These are phyloP conservation scores for Crocidura indochinensis DNA, from an alignment of 2,797 vertebrate species.

Conservation along the genomic window DNA sequence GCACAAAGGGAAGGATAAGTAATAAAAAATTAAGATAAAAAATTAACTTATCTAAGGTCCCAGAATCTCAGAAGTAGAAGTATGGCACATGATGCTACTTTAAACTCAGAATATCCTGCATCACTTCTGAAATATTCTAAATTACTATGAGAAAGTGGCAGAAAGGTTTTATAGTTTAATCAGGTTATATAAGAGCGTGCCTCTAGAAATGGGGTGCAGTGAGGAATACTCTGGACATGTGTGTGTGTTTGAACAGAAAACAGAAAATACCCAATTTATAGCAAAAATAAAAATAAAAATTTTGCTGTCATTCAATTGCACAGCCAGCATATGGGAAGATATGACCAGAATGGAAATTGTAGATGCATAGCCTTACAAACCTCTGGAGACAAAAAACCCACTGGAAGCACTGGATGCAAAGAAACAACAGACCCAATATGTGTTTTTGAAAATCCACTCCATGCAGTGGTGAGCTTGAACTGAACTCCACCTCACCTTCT, in stretches of 20 bases:
- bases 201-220: not conserved
- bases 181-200: not conserved
- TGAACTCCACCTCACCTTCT: slow-evolving; percentile 71
- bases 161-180: not conserved
- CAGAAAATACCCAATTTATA: slow-evolving; percentile 47
- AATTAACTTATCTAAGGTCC: too few relatives aligned
- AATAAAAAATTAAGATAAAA: too few relatives aligned
- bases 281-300: slow-evolving; percentile 42
- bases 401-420: slow-evolving; percentile 55
- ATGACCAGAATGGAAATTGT: not conserved
- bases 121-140: slow-evolving; percentile 94
- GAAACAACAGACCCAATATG: not conserved
- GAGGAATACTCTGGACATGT: not conserved
- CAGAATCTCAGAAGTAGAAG: too few relatives aligned
- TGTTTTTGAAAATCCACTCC: slow-evolving; percentile 55
- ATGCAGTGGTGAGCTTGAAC: slow-evolving; percentile 5
- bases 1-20: too few relatives aligned
- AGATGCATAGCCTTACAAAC: slow-evolving; percentile 9
- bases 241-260: slow-evolving; percentile 13
- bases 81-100: too few relatives aligned
- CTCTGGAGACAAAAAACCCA: slow-evolving; percentile 34
- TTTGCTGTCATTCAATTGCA: not conserved
- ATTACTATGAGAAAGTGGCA: not conserved
- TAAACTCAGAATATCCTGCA: slow-evolving; percentile 90
- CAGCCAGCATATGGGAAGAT: not conserved